Percentiles rank a stretch among this genome's conserved stretches.
Evolutionary conservation across 2,113 vertebrate species (phyloP).

Genomic region (Onychostoma macrolepis): DNA sequence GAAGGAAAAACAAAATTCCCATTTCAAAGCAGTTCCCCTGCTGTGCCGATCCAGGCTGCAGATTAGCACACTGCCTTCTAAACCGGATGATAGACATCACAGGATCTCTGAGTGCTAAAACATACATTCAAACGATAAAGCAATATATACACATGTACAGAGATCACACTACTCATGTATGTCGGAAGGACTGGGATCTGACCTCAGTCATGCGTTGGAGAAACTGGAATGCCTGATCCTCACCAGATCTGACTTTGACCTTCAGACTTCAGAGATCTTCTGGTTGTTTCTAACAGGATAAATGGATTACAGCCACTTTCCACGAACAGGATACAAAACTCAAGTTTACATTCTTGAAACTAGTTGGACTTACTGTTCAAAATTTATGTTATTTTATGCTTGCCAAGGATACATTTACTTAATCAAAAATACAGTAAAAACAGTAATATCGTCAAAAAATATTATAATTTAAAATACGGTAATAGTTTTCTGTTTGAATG

Average conservation of each 20-base stretch:
- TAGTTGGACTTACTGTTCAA: neutral
- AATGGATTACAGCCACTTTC: neutral
- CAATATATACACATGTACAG: neutral
- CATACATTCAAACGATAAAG: constrained; percentile 28
- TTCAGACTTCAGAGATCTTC: constrained; percentile 22
- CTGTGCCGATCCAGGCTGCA: constrained; percentile 61
- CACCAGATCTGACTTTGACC: constrained; percentile 16
- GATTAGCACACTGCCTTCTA: constrained; percentile 58
- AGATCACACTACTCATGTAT: constrained; percentile 1
- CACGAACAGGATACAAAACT: neutral
- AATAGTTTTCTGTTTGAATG: too few species aligned
- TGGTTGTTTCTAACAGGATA: constrained; percentile 12
- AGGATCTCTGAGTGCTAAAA: constrained; percentile 36
- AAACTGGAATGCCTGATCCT: constrained; percentile 24
- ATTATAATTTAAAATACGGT: neutral
- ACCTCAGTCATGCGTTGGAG: constrained; percentile 3
- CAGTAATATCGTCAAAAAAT: neutral
- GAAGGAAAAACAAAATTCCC: constrained; percentile 46
- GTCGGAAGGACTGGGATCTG: neutral
- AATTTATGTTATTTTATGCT: neutral
- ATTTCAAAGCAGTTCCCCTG: constrained; percentile 53
- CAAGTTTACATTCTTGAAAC: neutral
- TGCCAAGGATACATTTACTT: neutral
- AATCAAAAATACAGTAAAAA: neutral
- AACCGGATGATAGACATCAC: constrained; percentile 52